phyloP scores from a whole-genome alignment of 2,888 invertebrate genomes.

The Tachina lurida region DNA sequence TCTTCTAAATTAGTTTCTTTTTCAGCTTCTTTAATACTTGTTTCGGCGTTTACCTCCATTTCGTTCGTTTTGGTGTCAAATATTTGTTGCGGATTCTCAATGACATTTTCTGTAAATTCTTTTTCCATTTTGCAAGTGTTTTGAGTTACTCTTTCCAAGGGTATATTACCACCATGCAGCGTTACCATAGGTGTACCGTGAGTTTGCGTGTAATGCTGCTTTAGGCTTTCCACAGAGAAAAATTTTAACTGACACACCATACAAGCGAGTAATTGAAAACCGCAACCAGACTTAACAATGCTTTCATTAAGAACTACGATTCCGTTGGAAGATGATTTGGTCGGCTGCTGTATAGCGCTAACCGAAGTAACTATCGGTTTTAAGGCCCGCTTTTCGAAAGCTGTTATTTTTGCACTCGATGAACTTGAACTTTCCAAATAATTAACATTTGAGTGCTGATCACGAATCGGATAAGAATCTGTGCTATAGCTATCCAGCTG shows the following conservation, averaged over 20 bases:
- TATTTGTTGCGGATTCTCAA: conserved; percentile 7
- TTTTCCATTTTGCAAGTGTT: conserved; percentile 61
- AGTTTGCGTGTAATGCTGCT: conserved; percentile 76
- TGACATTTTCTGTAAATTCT: conserved; percentile 34
- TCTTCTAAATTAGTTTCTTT: conserved; percentile 34
- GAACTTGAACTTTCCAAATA: conserved; percentile 28
- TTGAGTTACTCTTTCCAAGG: conserved; percentile 46
- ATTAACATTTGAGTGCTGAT: background rate
- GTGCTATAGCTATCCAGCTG: background rate
- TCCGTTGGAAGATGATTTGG: conserved; percentile 77
- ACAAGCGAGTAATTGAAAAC: conserved; percentile 80
- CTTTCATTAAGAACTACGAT: conserved; percentile 82
- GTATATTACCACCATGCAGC: conserved; percentile 53
- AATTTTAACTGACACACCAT: conserved; percentile 79
- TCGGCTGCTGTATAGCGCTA: conserved; percentile 75
- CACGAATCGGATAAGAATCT: background rate
- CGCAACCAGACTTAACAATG: conserved; percentile 80
- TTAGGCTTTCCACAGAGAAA: conserved; percentile 78
- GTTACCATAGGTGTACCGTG: conserved; percentile 67
- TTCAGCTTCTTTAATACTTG: background rate
- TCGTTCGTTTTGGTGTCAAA: background rate
- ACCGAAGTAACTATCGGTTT: conserved; percentile 80
- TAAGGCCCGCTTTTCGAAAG: conserved; percentile 72
- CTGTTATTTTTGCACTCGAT: background rate
- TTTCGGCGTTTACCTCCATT: background rate